A percentile compares a stretch with the other conserved stretches of the same genome.
phyloP scores from a whole-genome alignment of 1,140 invertebrate species.

The Ganaspis sp. region DNA sequence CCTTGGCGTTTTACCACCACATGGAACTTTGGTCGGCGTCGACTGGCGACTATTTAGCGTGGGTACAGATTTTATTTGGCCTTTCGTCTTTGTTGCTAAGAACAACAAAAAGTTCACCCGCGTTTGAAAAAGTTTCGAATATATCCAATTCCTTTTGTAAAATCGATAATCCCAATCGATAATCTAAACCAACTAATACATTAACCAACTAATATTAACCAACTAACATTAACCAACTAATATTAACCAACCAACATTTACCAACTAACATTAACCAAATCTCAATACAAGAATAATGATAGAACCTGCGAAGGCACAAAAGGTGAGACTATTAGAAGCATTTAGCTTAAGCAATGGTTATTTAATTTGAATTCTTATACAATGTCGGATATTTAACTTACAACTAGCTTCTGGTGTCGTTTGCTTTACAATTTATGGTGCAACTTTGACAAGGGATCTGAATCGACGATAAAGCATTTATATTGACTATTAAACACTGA shows the following conservation, averaged over 20 bases:
- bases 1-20: constrained; percentile 26
- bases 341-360: background rate
- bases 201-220: too few relatives aligned
- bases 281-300: too few relatives aligned
- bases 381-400: background rate
- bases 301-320: background rate
- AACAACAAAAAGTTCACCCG: constrained; percentile 8
- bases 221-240: background rate
- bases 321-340: background rate
- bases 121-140: too few relatives aligned
- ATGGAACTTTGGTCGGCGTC: constrained; percentile 15
- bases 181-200: too few relatives aligned
- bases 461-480: constrained; percentile 8
- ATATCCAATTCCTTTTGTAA: too few relatives aligned
- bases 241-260: too few relatives aligned
- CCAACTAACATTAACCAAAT: too few relatives aligned
- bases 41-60: constrained; percentile 11
- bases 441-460: constrained; percentile 6
- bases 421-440: background rate
- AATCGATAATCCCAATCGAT: too few relatives aligned
- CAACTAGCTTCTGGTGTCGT: background rate
- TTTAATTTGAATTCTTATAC: background rate
- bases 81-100: background rate
- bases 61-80: constrained; percentile 19
- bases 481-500: constrained; percentile 17